A percentile compares a stretch with the other conserved stretches of the same genome.
Evolutionary conservation across 2,888 invertebrate genomes (phyloP).

Genomic region (Celastrina argiolus): DNA sequence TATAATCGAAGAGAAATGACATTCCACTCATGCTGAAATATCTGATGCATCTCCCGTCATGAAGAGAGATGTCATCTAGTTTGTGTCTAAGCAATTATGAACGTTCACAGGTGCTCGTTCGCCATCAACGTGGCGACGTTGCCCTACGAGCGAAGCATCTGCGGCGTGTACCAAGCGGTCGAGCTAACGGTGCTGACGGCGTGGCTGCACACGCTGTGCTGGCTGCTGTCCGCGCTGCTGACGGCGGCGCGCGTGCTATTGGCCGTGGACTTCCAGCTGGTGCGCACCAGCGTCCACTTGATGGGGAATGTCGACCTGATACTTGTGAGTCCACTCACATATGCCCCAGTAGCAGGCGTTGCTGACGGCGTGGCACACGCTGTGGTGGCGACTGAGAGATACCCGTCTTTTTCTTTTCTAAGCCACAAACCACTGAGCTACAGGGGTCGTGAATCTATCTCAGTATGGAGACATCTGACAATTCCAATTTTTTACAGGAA

Average conservation of each 20-base stretch:
- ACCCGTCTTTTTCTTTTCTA: no score
- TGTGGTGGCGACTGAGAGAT: constrained; percentile 62
- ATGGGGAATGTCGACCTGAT: constrained; percentile 57
- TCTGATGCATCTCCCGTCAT: no score
- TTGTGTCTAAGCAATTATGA: neutral
- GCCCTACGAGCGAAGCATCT: constrained; percentile 61
- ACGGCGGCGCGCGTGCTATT: constrained; percentile 50
- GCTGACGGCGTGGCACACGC: constrained; percentile 66
- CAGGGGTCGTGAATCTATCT: no score
- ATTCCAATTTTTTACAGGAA: constrained; percentile 42
- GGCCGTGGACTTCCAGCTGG: constrained; percentile 63
- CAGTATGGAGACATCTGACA: no score
- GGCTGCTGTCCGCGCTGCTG: constrained; percentile 57
- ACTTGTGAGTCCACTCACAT: constrained; percentile 44
- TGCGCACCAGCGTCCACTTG: constrained; percentile 51
- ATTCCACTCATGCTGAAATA: no score
- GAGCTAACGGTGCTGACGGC: constrained; percentile 59
- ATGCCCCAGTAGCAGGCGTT: constrained; percentile 52
- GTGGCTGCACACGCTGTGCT: constrained; percentile 66
- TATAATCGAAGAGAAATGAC: no score
- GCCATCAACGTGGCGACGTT: constrained; percentile 65
- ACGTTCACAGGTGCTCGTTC: constrained; percentile 51
- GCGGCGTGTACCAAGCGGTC: constrained; percentile 66
- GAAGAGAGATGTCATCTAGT: no score
- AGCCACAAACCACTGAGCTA: no score